phyloP scores from a whole-genome alignment of 2,888 invertebrate genomes.

The Euzophera pinguis region DNA sequence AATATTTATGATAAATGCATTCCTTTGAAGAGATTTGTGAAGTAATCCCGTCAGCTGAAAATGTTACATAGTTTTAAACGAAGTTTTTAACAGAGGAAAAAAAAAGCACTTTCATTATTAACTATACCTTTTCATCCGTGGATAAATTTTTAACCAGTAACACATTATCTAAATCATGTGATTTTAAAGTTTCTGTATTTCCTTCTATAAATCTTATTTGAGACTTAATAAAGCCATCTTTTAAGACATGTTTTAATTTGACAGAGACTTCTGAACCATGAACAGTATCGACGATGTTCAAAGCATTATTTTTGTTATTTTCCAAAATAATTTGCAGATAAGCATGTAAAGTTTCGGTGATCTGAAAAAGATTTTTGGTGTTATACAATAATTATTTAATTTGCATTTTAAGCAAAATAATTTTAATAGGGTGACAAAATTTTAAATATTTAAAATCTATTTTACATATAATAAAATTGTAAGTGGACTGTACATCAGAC shows the following conservation, averaged over 20 bases:
- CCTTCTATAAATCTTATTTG: constrained; percentile 14
- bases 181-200: constrained; percentile 13
- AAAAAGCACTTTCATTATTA: background rate
- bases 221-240: constrained; percentile 22
- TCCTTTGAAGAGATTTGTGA: constrained; percentile 24
- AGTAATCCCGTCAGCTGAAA: constrained; percentile 33
- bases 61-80: background rate
- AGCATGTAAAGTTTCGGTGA: constrained; percentile 24
- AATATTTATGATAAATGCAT: constrained; percentile 34
- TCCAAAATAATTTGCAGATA: constrained; percentile 38
- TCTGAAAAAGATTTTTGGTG: constrained; percentile 21
- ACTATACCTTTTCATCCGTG: constrained; percentile 31
- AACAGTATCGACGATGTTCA: constrained; percentile 31
- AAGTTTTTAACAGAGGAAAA: no score
- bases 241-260: constrained; percentile 19
- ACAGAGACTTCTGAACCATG: constrained; percentile 16
- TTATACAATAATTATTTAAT: no score
- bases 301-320: constrained; percentile 29
- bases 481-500: no score
- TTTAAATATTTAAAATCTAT: no score
- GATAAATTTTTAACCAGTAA: constrained; percentile 29
- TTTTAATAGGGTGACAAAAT: no score
- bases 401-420: no score
- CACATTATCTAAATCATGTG: constrained; percentile 21
- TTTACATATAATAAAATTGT: no score